A percentile compares a stretch with the other conserved stretches of the same genome.
phyloP scores from a whole-genome alignment of 2,888 invertebrate genomes.

The Volucella inanis region DNA sequence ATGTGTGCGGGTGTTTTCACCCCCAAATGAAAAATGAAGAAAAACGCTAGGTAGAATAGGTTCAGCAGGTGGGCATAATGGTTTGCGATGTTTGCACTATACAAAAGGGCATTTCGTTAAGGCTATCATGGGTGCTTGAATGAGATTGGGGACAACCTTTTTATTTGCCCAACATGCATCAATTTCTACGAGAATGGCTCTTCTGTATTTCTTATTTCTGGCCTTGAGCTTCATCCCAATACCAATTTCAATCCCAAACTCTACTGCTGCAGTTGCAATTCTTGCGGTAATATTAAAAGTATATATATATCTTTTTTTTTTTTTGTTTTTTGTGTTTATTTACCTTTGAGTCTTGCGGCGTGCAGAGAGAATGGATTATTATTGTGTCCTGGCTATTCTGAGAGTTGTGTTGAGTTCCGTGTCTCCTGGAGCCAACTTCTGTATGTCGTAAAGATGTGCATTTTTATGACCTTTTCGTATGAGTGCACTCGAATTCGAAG shows the following conservation, averaged over 20 bases:
- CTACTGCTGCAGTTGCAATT: conserved; percentile 57
- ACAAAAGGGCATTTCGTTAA: conserved; percentile 52
- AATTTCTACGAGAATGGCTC: conserved; percentile 40
- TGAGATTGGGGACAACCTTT: conserved; percentile 8
- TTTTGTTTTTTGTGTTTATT: conserved; percentile 12
- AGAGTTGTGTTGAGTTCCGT: background rate
- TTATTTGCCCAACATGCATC: conserved; percentile 64
- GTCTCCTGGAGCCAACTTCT: conserved; percentile 22
- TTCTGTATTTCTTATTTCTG: background rate
- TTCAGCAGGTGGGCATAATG: conserved; percentile 63
- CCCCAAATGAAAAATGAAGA: conserved; percentile 40
- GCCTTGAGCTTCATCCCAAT: conserved; percentile 22
- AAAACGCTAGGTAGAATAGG: conserved; percentile 41
- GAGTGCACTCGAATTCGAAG: conserved; percentile 73
- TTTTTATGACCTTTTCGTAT: conserved; percentile 73
- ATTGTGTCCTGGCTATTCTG: conserved; percentile 37
- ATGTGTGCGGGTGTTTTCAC: conserved; percentile 33
- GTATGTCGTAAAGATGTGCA: conserved; percentile 65
- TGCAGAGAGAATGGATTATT: conserved; percentile 54
- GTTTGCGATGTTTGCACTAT: conserved; percentile 61
- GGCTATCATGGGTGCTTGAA: conserved; percentile 7
- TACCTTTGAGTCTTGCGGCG: conserved; percentile 61
- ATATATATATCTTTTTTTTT: conserved; percentile 26
- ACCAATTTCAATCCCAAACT: too few species aligned
- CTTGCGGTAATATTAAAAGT: conserved; percentile 68